Evolutionary conservation across 2,113 vertebrate genomes (phyloP).

Genomic region (Coptodon rendalli): DNA sequence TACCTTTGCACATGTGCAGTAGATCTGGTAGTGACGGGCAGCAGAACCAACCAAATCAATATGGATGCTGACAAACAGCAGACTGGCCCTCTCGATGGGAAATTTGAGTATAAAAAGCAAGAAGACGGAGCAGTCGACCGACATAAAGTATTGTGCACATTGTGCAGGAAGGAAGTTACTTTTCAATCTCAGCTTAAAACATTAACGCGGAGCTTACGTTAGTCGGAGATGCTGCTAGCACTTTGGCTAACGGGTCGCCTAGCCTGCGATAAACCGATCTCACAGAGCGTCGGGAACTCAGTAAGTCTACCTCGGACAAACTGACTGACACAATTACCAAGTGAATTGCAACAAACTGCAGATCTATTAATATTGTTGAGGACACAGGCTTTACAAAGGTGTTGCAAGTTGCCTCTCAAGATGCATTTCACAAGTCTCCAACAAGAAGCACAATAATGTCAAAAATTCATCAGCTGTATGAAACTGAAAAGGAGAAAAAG

Average conservation of each 20-base stretch:
- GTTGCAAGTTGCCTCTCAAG: too few relatives aligned
- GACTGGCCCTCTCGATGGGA: neutral
- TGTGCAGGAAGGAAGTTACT: neutral
- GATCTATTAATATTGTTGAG: neutral
- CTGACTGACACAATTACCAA: neutral
- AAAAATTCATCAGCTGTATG: accelerated
- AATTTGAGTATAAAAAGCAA: neutral
- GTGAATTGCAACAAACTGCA: neutral
- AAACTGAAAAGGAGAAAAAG: neutral
- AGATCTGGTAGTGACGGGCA: neutral
- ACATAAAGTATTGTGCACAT: neutral
- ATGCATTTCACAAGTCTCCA: neutral
- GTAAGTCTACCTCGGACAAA: neutral
- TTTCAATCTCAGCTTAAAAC: neutral
- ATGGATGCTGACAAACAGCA: neutral
- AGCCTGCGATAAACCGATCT: neutral
- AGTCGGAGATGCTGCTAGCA: neutral
- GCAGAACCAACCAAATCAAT: neutral
- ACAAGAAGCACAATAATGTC: neutral
- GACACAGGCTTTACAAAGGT: neutral
- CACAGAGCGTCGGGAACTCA: neutral
- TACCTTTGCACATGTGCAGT: neutral
- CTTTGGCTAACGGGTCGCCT: neutral
- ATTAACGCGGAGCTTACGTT: neutral
- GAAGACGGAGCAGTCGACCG: neutral